Percentiles rank a stretch among this genome's conserved stretches.
Conservation (phyloP, 2,888 invertebrate species). For the Melitaea athalia region DNA sequence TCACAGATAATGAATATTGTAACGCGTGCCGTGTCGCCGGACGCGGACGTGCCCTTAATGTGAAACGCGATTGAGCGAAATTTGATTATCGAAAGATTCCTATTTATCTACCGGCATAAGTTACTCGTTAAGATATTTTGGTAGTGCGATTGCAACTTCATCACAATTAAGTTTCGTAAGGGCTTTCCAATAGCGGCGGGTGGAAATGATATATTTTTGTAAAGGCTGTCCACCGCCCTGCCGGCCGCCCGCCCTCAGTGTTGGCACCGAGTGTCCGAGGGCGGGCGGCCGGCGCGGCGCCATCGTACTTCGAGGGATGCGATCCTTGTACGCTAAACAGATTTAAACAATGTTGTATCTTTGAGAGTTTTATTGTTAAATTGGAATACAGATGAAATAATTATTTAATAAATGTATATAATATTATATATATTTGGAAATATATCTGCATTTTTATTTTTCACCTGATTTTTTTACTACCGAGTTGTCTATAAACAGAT, state of each 20-base stretch:
- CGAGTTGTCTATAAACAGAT: not conserved
- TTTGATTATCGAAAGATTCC: not conserved
- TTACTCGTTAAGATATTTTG: conserved; percentile 3
- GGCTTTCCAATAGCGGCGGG: conserved; percentile 22
- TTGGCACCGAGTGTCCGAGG: not conserved
- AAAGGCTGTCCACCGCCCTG: conserved; percentile 40
- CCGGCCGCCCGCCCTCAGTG: not conserved
- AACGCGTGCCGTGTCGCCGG: not conserved
- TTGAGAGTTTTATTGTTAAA: conserved; percentile 83
- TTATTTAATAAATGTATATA: conserved; percentile 82
- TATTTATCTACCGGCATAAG: conserved; percentile 2
- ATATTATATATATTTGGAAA: conserved; percentile 82
- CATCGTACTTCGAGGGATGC: conserved; percentile 49
- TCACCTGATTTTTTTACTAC: not conserved
- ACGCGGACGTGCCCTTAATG: not conserved
- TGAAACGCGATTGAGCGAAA: conserved; percentile 11
- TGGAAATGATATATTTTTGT: conserved; percentile 57
- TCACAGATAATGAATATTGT: conserved; percentile 19
- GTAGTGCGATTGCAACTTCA: conserved; percentile 8
- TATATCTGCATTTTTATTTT: conserved; percentile 44
- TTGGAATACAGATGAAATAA: conserved; percentile 81
- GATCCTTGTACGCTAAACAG: conserved; percentile 72
- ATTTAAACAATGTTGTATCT: conserved; percentile 81
- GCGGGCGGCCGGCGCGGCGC: not conserved
- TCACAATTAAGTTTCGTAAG: conserved; percentile 15